Evolutionary conservation across 2,888 invertebrate species (phyloP), one percentile per base, ranked within the genome.

Genomic region (Heliconius charithonia): DNA sequence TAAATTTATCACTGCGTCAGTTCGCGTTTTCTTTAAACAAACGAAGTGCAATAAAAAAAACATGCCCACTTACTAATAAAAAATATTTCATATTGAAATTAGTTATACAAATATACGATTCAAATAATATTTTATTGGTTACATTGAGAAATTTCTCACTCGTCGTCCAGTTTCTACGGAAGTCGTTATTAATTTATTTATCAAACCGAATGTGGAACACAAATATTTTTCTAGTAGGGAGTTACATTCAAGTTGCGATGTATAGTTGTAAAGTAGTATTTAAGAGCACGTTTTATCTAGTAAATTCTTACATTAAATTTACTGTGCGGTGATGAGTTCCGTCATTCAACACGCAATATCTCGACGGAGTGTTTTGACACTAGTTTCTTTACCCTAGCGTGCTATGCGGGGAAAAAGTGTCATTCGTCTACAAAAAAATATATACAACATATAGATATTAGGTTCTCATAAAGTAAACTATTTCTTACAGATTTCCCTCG

Each of bases 401-500:
- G 3, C 4, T 62, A 25, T 12, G 22, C 22, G 56, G 22, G 22
- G 4, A 56, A 2, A 9, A 45, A 16, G 4, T 4, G 16, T 45
- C 45, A 16, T 45, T 45, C 45, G 16, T 45, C 16, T 4, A 56
- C 51, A 51, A 51, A 51, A 19, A 51, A 19, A 51, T 45, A 51
- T 51, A 19, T 51, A 51, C 19, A 19, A 51, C 19, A 51, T 51
- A 51, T 51, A 19, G 51, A 51, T 45, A 19, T 51, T 37, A 37
- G 4, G 13, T 51, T 6, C 16, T 19, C 19, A 51, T 51, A 6
- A 45, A 45, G 51, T 59, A 12, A 59, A 59, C 9, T n/a, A n/a
- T 83, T 88, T 84, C 96, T 96, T 67, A 96, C 95, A 97, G 98
- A 99, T 95, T 98, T 97, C 90, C 99, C 99, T 16, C 96, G 98